Conservation (phyloP, 2,113 vertebrate species). For the Indicator indicator region DNA sequence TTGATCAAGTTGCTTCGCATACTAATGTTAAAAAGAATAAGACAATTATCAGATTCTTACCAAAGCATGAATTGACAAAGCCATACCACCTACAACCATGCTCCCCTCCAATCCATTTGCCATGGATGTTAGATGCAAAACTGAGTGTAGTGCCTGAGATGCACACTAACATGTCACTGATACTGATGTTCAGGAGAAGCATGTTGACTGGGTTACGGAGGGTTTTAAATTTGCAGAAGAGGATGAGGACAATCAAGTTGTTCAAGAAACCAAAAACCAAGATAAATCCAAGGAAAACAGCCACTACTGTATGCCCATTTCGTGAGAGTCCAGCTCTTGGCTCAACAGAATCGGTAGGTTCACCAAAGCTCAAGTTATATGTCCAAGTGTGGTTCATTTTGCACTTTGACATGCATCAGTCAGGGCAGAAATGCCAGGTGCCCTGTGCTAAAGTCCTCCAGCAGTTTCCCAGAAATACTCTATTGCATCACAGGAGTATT, state of each 20-base stretch:
- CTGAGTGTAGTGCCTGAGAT: constrained; percentile 88
- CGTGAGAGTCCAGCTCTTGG: constrained; percentile 71
- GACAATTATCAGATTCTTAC: constrained; percentile 70
- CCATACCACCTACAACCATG: constrained; percentile 89
- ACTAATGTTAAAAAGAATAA: not conserved
- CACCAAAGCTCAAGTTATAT: constrained; percentile 50
- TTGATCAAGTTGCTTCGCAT: not conserved
- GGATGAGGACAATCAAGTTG: constrained; percentile 85
- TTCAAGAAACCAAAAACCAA: constrained; percentile 88
- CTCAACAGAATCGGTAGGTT: constrained; percentile 38
- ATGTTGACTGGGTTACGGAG: constrained; percentile 90
- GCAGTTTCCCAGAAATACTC: not conserved
- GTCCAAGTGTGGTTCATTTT: constrained; percentile 52
- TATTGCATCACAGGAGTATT: not conserved
- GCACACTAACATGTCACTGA: constrained; percentile 91
- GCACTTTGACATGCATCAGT: not conserved
- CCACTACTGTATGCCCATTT: constrained; percentile 81
- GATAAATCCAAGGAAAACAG: constrained; percentile 87
- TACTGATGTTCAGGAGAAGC: constrained; percentile 89
- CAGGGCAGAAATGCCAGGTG: not conserved
- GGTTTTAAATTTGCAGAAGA: constrained; percentile 89
- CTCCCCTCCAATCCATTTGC: constrained; percentile 85
- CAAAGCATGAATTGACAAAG: constrained; percentile 92
- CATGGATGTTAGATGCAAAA: constrained; percentile 85
- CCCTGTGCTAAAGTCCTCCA: not conserved